Base-by-base conservation (phyloP, 2,113 vertebrate genomes). In the Sialia sialis region DNA sequence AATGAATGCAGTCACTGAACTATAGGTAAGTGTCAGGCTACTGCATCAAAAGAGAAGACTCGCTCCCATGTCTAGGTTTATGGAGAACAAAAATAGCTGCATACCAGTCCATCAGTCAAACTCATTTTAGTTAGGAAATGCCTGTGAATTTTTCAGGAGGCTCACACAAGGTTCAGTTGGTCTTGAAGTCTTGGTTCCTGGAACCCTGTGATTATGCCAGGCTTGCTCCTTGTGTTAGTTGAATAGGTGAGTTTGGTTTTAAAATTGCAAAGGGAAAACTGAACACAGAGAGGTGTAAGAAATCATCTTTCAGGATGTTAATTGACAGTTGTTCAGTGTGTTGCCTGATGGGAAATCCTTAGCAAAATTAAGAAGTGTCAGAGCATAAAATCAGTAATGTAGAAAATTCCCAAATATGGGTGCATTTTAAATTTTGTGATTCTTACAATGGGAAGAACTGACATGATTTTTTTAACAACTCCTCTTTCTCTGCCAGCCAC, bases 31-130 rank as follows among this genome's bases (percentile, higher is more conserved):
- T 55, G 27, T 48, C 39, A 5, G 3, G 16, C 55, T 82, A 48
- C 55, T 32, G 48, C 14, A 3, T 52, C 51, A 44, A n/a, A 56
- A 60, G 34, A 48, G 26, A n/a, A 16, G 19, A 17, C 25, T 60
- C 54, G 21, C 14, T 89, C 27, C 51, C 26, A 2, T 7, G 9
- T 58, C 38, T 46, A 10, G 19, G 36, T 63, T 81, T 84, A 51
- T 3, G 1, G 81, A 69, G 73, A 73, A 54, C 11, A 84, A 69
- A 95, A 80, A 34, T 14, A 91, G 16, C 55, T 77, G 63, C 68
- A 73, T 49, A 69, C 27, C 43, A 73, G 51, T 44, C 30, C 1
- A 1, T 46, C 2, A 2, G 46, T 62, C 0, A 0, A 67, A 54
- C 10, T 84, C 41, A 19, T 18, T 64, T 80, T 23, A 63, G 17